Percentiles rank a stretch among this genome's conserved stretches.
phyloP scores from a whole-genome alignment of 2,797 vertebrate genomes.

The Enteromius mattozi region DNA sequence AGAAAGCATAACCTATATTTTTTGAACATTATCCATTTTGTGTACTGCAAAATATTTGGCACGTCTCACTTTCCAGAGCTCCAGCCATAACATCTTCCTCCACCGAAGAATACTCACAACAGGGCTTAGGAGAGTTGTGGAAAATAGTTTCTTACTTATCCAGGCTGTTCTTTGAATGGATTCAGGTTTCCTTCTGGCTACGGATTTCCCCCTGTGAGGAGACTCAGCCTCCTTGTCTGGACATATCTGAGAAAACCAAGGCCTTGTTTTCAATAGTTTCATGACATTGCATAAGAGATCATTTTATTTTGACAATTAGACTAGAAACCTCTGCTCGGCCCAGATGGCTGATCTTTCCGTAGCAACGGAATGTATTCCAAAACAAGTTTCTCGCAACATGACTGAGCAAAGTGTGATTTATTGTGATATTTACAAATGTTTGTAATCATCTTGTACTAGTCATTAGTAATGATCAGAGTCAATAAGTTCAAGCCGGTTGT shows the following conservation, averaged over 20 bases:
- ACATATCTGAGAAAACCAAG: constrained; percentile 23
- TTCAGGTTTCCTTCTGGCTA: constrained; percentile 35
- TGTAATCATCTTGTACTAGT: constrained; percentile 26
- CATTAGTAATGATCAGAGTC: constrained; percentile 12
- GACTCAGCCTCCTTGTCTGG: constrained; percentile 21
- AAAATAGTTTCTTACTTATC: constrained; percentile 43
- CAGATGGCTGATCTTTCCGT: constrained; percentile 9
- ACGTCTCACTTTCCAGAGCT: constrained; percentile 2
- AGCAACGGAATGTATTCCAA: constrained; percentile 1
- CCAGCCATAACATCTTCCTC: constrained; percentile 49
- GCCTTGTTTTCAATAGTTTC: constrained; percentile 7
- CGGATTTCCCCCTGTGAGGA: constrained; percentile 18
- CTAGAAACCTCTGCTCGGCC: constrained; percentile 4
- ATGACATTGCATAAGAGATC: constrained; percentile 12
- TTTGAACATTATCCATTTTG: neutral
- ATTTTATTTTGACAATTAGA: constrained; percentile 43
- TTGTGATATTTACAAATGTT: constrained; percentile 33
- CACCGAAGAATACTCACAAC: constrained; percentile 44
- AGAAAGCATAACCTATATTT: neutral
- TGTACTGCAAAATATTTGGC: neutral
- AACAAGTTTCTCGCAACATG: neutral
- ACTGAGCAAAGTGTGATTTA: constrained; percentile 25
- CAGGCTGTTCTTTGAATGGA: constrained; percentile 12
- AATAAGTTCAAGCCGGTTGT: neutral
- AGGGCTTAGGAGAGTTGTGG: constrained; percentile 48